phyloP scores from a whole-genome alignment of 2,113 vertebrate species.

The Drymodes brunneopygia region DNA sequence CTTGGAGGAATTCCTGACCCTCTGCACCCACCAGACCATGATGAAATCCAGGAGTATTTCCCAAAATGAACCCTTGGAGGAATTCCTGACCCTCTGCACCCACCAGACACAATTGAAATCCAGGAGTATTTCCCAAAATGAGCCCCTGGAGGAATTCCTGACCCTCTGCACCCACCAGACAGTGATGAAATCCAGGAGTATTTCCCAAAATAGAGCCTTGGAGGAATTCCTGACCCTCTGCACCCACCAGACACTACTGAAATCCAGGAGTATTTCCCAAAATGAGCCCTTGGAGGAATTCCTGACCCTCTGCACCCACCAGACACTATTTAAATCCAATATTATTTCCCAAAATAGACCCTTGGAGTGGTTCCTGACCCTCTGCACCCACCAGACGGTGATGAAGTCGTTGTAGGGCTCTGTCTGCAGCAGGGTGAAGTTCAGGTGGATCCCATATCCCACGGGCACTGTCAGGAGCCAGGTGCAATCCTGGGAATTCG shows the following conservation, averaged over 20 bases:
- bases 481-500: constrained; percentile 89
- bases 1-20: rapidly evolving
- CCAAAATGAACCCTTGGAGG: neutral
- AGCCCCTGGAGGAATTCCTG: too few relatives aligned
- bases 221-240: too few relatives aligned
- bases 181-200: too few relatives aligned
- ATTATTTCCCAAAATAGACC: rapidly evolving
- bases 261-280: too few relatives aligned
- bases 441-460: constrained; percentile 88
- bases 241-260: too few relatives aligned
- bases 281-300: too few relatives aligned
- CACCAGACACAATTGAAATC: too few relatives aligned
- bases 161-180: too few relatives aligned
- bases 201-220: too few relatives aligned
- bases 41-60: constrained; percentile 78
- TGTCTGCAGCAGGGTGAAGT: constrained; percentile 91
- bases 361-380: rapidly evolving
- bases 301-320: too few relatives aligned
- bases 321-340: neutral
- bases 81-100: too few relatives aligned
- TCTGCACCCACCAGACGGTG: constrained; percentile 85
- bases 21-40: constrained; percentile 85
- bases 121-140: too few relatives aligned
- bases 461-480: constrained; percentile 89
- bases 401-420: constrained; percentile 94